phyloP scores from a whole-genome alignment of 1,140 invertebrate genomes.

The Philopotamus ludificatus region DNA sequence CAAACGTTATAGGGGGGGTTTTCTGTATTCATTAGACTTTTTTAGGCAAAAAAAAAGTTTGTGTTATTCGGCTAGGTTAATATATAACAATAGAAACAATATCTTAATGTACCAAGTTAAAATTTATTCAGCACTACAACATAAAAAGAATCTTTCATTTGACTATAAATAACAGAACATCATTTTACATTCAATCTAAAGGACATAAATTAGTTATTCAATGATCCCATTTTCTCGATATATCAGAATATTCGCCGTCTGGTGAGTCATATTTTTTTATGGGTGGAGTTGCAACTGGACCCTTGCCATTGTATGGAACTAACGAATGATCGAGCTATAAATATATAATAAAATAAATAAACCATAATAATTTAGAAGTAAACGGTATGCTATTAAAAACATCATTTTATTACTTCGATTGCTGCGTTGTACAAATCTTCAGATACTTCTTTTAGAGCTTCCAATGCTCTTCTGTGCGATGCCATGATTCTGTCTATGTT shows the following conservation, averaged over 20 bases:
- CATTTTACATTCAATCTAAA: too few relatives aligned
- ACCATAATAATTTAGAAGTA: not conserved
- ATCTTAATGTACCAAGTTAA: too few relatives aligned
- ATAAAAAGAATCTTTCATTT: too few relatives aligned
- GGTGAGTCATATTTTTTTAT: conserved; percentile 73
- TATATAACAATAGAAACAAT: too few relatives aligned
- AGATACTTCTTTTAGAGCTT: conserved; percentile 73
- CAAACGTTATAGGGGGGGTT: too few relatives aligned
- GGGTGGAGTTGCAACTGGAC: conserved; percentile 75
- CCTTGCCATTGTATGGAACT: conserved; percentile 65
- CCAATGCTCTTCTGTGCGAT: conserved; percentile 74
- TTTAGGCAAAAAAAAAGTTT: too few relatives aligned
- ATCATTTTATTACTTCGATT: conserved; percentile 62
- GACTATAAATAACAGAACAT: not conserved
- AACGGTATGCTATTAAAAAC: conserved; percentile 4
- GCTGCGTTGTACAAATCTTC: conserved; percentile 81
- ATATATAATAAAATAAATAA: not conserved
- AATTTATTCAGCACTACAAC: too few relatives aligned
- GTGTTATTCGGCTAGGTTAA: too few relatives aligned
- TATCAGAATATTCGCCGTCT: conserved; percentile 84
- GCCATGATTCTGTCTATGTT: conserved; percentile 65
- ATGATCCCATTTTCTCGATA: conserved; percentile 73
- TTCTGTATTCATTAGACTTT: too few relatives aligned
- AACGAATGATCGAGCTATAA: conserved; percentile 67
- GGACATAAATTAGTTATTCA: not conserved